Evolutionary conservation across 2,113 vertebrate genomes (phyloP).

Genomic region (Clinocottus analis): DNA sequence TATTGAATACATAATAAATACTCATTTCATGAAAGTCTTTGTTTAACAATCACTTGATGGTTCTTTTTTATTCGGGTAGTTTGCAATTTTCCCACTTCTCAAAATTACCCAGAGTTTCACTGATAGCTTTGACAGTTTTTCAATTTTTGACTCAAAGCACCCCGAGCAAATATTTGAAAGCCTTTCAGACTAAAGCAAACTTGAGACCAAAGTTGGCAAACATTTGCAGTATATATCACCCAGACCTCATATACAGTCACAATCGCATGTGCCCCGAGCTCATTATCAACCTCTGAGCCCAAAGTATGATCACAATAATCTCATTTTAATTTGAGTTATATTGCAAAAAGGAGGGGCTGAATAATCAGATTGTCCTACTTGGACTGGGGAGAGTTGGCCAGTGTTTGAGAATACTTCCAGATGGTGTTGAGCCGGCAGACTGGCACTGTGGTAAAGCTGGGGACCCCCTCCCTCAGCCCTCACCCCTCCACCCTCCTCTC

Average conservation of each 20-base stretch:
- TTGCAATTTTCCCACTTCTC: slow-evolving; percentile 36
- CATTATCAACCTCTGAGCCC: slow-evolving; percentile 67
- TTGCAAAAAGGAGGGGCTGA: slow-evolving; percentile 53
- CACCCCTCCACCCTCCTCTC: slow-evolving; percentile 39
- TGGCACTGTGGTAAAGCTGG: slow-evolving; percentile 81
- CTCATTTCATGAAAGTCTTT: slow-evolving; percentile 48
- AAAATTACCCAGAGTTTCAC: slow-evolving; percentile 37
- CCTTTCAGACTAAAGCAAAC: slow-evolving; percentile 65
- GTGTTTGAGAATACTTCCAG: slow-evolving; percentile 89
- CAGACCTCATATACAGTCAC: slow-evolving; percentile 60
- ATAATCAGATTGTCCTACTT: slow-evolving; percentile 80
- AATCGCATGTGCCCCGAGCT: slow-evolving; percentile 60
- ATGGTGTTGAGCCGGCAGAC: slow-evolving; percentile 87
- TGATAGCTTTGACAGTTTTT: slow-evolving; percentile 64
- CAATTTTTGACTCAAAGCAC: slow-evolving; percentile 67
- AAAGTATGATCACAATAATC: slow-evolving; percentile 78
- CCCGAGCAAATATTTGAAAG: slow-evolving; percentile 67
- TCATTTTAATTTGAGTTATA: slow-evolving; percentile 81
- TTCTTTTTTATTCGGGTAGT: slow-evolving; percentile 44
- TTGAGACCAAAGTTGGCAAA: slow-evolving; percentile 71
- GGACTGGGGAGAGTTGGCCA: slow-evolving; percentile 80
- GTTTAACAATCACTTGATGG: slow-evolving; percentile 52
- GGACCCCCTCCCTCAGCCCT: slow-evolving; percentile 74
- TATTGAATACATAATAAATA: slow-evolving; percentile 59
- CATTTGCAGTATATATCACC: slow-evolving; percentile 67